phyloP scores from a whole-genome alignment of 2,113 vertebrate species.

The Castor canadensis region DNA sequence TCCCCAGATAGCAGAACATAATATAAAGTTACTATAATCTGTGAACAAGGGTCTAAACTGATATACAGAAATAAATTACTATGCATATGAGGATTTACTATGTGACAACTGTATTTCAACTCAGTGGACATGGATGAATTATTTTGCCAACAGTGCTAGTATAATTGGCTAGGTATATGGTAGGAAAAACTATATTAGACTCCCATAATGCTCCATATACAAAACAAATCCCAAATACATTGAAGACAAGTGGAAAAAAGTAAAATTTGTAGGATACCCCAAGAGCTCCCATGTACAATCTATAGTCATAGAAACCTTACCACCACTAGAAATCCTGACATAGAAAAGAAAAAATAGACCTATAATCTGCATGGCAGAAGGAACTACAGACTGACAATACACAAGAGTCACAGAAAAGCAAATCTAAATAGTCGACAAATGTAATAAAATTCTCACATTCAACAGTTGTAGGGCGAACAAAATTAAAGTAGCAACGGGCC shows the following conservation, averaged over 20 bases:
- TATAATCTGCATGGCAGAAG: neutral
- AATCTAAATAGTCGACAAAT: neutral
- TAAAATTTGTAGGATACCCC: neutral
- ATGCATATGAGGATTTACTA: neutral
- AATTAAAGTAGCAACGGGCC: neutral
- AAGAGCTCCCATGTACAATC: neutral
- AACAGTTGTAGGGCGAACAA: neutral
- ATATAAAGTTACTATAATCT: neutral
- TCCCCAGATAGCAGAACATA: neutral
- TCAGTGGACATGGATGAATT: neutral
- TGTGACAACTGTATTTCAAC: neutral
- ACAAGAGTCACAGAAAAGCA: neutral
- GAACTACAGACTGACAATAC: neutral
- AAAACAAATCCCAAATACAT: neutral
- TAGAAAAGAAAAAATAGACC: neutral
- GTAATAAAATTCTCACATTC: neutral
- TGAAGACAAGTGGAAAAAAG: neutral
- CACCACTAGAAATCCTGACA: neutral
- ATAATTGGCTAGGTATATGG: neutral
- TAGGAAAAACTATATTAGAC: neutral
- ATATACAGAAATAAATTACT: constrained; percentile 14
- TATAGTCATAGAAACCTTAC: neutral
- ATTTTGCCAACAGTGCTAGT: neutral
- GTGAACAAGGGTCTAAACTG: neutral
- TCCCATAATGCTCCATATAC: neutral